Conservation (phyloP, 2,888 invertebrate species). For the Julus scanicus region DNA sequence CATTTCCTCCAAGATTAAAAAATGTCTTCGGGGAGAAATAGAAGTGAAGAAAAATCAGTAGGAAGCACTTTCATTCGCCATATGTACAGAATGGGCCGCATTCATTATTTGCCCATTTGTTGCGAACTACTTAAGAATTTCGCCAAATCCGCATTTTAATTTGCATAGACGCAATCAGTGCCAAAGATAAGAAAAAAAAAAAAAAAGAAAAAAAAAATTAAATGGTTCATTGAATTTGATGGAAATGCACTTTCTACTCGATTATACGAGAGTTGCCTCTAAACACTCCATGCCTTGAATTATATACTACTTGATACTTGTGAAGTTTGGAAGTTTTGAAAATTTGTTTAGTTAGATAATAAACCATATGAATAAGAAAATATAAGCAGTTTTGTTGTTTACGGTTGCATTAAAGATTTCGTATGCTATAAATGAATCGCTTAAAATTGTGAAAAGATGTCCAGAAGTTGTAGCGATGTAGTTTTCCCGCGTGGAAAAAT, state of each 20-base stretch:
- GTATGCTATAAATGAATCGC: too few relatives aligned
- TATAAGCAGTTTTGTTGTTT: too few relatives aligned
- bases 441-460: too few relatives aligned
- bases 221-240: not conserved
- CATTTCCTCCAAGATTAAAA: constrained; percentile 10
- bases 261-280: not conserved
- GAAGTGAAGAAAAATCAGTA: not conserved
- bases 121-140: not conserved
- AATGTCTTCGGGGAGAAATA: not conserved
- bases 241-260: not conserved
- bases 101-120: constrained; percentile 3
- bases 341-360: too few relatives aligned
- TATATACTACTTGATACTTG: too few relatives aligned
- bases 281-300: too few relatives aligned
- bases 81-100: not conserved
- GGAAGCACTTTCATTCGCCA: not conserved
- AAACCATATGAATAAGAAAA: too few relatives aligned
- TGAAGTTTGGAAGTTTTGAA: too few relatives aligned
- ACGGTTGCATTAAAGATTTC: too few relatives aligned
- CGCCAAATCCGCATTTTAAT: not conserved
- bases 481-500: too few relatives aligned
- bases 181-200: not conserved
- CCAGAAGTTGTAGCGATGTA: too few relatives aligned
- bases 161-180: not conserved
- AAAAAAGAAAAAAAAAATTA: not conserved